Evolutionary conservation across 2,888 invertebrate species (phyloP), one percentile per base, ranked within the genome.

Genomic region (Alentia gelatinosa): DNA sequence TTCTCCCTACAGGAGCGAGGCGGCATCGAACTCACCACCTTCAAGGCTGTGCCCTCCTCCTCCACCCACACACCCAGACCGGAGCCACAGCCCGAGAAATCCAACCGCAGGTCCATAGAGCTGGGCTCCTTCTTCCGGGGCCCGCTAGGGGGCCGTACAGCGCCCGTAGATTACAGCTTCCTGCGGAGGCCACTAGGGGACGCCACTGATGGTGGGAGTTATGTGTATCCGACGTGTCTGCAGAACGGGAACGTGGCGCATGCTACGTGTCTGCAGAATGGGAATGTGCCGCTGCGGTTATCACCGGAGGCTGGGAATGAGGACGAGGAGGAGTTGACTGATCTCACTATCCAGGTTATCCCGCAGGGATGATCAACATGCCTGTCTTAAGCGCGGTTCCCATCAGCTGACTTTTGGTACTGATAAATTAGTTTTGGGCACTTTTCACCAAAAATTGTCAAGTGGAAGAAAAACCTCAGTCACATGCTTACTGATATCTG

Each of bases 1-100:
- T 86, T 86, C 47, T 26, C 86, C 86, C 26, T 42, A 12, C 86
- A 86, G 33, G 86, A 42, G 33, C 12, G 86, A 42, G 86, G 86
- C 9, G 86, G 35, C 33, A 86, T 86, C 9, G 86, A 86, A 26
- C 86, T 86, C 47, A 86, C 86, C 86, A 86, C 86, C 42, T 86
- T 86, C 30, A 86, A 47, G 86, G 12, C 79, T 0, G n/a, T 15
- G 9, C 26, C 86, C 30, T 83, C 83, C 12, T 35, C 35, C 19
- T n/a, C 35, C 26, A 47, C n/a, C 30, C 30, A n/a, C 33, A n/a
- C n/a, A n/a, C n/a, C n/a, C n/a, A n/a, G n/a, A n/a, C 47, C 42
- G 50, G 86, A 47, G 47, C 39, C 35, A 7, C 9, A 23, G 35
- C 33, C 79, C 15, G 39, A 83, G 26, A 9, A 19, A 5, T 9